Conservation (phyloP, 2,888 invertebrate genomes). For the Drosophila kanekoi region DNA sequence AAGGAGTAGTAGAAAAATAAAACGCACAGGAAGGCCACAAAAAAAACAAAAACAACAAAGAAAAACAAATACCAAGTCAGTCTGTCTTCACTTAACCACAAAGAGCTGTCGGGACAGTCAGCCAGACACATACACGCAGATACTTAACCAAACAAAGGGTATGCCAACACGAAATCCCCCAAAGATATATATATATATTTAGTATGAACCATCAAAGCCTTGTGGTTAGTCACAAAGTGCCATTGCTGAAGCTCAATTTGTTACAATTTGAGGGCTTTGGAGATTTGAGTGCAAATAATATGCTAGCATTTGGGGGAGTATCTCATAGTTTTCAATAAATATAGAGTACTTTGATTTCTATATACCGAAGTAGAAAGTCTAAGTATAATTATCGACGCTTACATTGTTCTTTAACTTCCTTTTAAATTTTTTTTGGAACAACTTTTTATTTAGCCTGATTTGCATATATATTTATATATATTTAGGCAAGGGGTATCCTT, state of each 20-base stretch:
- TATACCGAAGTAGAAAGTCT: no score
- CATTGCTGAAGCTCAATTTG: constrained; percentile 5
- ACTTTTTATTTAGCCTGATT: no score
- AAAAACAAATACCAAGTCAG: constrained; percentile 33
- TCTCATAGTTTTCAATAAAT: neutral
- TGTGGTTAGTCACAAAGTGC: constrained; percentile 26
- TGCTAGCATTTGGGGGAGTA: neutral
- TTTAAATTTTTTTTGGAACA: no score
- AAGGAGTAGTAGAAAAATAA: constrained; percentile 10
- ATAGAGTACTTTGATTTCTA: neutral
- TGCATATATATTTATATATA: no score
- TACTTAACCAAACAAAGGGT: constrained; percentile 36
- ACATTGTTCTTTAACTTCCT: no score
- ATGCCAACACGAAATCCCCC: constrained; percentile 30
- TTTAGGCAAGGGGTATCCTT: no score
- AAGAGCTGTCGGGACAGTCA: constrained; percentile 45
- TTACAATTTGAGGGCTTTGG: constrained; percentile 1
- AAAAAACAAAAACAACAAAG: constrained; percentile 10
- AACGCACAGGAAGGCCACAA: constrained; percentile 16
- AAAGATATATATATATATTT: constrained; percentile 17
- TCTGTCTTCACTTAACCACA: constrained; percentile 40
- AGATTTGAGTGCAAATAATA: constrained; percentile 4
- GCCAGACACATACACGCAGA: constrained; percentile 14
- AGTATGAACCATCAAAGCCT: constrained; percentile 6
- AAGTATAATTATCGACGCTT: no score